Percentiles rank a stretch among this genome's conserved stretches.
phyloP scores from a whole-genome alignment of 2,888 invertebrate species.

The Drosophila siamana region DNA sequence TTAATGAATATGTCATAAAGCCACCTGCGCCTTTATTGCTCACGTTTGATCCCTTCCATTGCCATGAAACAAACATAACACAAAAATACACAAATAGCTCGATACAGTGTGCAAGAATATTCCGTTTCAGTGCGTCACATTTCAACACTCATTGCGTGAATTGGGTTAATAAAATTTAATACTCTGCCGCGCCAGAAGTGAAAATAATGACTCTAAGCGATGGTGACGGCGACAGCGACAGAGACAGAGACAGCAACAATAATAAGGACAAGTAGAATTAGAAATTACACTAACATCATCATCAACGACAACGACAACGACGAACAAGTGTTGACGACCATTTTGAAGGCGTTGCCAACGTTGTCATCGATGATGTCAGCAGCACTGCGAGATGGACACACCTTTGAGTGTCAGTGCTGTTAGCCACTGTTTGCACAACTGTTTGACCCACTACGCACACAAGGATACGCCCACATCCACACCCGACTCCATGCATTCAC shows the following conservation, averaged over 20 bases:
- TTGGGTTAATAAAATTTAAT: conserved; percentile 83
- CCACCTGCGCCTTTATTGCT: background rate
- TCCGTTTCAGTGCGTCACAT: conserved; percentile 33
- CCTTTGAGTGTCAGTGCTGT: conserved; percentile 71
- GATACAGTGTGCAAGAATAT: conserved; percentile 6
- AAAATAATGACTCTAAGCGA: conserved; percentile 27
- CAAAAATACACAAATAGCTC: background rate
- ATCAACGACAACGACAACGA: conserved; percentile 16
- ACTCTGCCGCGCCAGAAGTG: conserved; percentile 74
- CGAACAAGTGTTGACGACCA: conserved; percentile 50
- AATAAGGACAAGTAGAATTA: conserved; percentile 7
- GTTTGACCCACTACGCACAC: conserved; percentile 53
- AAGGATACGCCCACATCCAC: conserved; percentile 14
- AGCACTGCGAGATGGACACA: conserved; percentile 67
- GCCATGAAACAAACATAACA: background rate
- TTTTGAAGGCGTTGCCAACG: conserved; percentile 73
- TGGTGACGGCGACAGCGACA: no score
- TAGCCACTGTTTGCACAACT: conserved; percentile 70
- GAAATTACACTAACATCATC: conserved; percentile 23
- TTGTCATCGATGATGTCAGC: conserved; percentile 76
- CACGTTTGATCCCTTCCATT: background rate
- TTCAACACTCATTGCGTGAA: conserved; percentile 58
- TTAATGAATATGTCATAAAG: background rate
- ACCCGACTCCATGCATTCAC: conserved; percentile 12
- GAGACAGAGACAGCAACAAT: no score